Conservation (phyloP, 1,140 invertebrate species). For the Drosophila bocqueti region DNA sequence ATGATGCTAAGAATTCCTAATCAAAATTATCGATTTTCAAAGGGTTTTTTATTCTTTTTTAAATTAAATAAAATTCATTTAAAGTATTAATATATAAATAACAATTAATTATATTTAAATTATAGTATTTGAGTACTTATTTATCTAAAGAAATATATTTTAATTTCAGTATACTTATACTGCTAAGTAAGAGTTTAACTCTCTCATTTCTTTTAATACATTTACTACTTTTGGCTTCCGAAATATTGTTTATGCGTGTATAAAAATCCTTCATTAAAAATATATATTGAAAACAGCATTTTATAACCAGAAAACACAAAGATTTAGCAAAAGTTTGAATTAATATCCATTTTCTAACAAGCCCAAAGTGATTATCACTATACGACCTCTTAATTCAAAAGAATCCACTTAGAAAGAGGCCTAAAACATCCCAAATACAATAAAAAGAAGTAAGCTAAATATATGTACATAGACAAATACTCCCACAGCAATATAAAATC, state of each 20-base stretch:
- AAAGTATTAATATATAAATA: too few species aligned
- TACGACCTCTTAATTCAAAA: background rate
- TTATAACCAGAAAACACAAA: background rate
- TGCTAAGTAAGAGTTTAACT: background rate
- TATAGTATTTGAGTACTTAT: background rate
- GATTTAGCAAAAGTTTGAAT: background rate
- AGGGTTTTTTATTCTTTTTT: fast-evolving
- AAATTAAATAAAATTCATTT: background rate
- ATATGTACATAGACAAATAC: background rate
- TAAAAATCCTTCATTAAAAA: background rate
- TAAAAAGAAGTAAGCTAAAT: background rate
- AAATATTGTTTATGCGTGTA: background rate
- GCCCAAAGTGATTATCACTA: background rate
- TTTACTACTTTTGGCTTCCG: background rate
- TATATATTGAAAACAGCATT: background rate
- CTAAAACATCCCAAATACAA: background rate
- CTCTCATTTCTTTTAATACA: background rate
- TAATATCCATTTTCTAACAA: background rate
- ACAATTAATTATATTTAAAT: background rate
- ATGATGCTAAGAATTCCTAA: fast-evolving
- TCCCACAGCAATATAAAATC: background rate
- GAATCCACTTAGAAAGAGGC: background rate
- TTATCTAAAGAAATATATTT: background rate
- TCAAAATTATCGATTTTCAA: fast-evolving
- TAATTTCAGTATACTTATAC: background rate